These are phyloP conservation scores for Drosophila limbata DNA, from an alignment of 2,888 invertebrate genomes.

Conservation along the genomic window DNA sequence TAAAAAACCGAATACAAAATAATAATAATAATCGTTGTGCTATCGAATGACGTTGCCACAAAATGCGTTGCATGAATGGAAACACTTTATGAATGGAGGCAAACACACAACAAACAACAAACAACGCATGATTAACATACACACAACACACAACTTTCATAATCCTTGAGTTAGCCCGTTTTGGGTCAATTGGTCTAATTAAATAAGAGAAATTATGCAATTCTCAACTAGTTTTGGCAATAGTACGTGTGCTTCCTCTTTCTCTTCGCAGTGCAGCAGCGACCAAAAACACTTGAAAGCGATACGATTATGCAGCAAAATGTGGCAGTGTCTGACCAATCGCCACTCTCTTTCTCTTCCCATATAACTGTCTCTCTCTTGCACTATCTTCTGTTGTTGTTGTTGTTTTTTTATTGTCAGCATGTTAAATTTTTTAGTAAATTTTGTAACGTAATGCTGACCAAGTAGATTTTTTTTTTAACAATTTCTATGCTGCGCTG, in stretches of 20 bases:
- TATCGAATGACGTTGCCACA: conserved; percentile 67
- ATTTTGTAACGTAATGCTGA: conserved; percentile 82
- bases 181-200: conserved; percentile 63
- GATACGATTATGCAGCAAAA: conserved; percentile 80
- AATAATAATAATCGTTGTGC: conserved; percentile 35
- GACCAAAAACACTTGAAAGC: conserved; percentile 73
- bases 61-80: conserved; percentile 35
- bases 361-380: background rate
- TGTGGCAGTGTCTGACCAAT: conserved; percentile 37
- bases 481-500: conserved; percentile 66
- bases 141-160: conserved; percentile 10
- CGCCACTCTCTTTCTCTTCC: background rate
- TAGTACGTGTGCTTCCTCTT: conserved; percentile 2
- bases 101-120: background rate
- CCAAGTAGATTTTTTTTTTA: conserved; percentile 74
- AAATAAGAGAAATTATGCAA: conserved; percentile 67
- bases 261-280: conserved; percentile 29
- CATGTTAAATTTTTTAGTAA: conserved; percentile 75
- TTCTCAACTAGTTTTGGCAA: conserved; percentile 67
- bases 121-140: conserved; percentile 14
- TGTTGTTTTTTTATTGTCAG: conserved; percentile 46
- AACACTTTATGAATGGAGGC: conserved; percentile 58
- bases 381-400: conserved; percentile 36
- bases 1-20: conserved; percentile 14
- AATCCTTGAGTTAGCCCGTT: conserved; percentile 23